These are phyloP conservation scores for Cynaeus angustus DNA, from an alignment of 2,888 invertebrate genomes.

Conservation along the genomic window DNA sequence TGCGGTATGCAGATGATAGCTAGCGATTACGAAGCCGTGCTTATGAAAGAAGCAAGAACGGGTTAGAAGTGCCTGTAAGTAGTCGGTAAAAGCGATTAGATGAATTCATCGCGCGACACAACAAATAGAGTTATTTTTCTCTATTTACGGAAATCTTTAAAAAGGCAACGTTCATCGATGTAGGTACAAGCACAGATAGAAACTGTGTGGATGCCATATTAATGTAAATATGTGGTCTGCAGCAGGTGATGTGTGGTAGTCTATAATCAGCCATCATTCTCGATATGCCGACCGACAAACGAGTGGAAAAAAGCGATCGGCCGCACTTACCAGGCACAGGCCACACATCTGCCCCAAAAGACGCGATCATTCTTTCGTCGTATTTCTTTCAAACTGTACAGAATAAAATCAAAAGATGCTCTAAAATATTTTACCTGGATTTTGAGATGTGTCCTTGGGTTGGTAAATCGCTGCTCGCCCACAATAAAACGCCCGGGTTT, in stretches of 20 bases:
- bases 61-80: slow-evolving; percentile 4
- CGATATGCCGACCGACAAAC: slow-evolving; percentile 65
- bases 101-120: slow-evolving; percentile 12
- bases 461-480: slow-evolving; percentile 49
- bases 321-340: slow-evolving; percentile 53
- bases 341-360: slow-evolving; percentile 57
- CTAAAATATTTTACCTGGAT: slow-evolving; percentile 63
- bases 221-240: slow-evolving; percentile 61
- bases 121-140: slow-evolving; percentile 46
- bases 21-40: not conserved
- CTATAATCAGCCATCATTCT: slow-evolving; percentile 65
- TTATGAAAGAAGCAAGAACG: slow-evolving; percentile 11
- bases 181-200: slow-evolving; percentile 25
- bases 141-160: slow-evolving; percentile 29
- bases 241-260: slow-evolving; percentile 61
- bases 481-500: slow-evolving; percentile 41
- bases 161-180: slow-evolving; percentile 41
- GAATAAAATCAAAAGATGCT: slow-evolving; percentile 62
- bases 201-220: slow-evolving; percentile 56
- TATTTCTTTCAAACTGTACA: slow-evolving; percentile 60
- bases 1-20: slow-evolving; percentile 15
- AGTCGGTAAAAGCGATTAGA: not conserved
- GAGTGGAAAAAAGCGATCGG: slow-evolving; percentile 53
- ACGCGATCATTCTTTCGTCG: slow-evolving; percentile 58
- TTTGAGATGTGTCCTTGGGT: slow-evolving; percentile 59